phyloP scores from a whole-genome alignment of 1,140 invertebrate genomes.

The Tetramorium simillimum region DNA sequence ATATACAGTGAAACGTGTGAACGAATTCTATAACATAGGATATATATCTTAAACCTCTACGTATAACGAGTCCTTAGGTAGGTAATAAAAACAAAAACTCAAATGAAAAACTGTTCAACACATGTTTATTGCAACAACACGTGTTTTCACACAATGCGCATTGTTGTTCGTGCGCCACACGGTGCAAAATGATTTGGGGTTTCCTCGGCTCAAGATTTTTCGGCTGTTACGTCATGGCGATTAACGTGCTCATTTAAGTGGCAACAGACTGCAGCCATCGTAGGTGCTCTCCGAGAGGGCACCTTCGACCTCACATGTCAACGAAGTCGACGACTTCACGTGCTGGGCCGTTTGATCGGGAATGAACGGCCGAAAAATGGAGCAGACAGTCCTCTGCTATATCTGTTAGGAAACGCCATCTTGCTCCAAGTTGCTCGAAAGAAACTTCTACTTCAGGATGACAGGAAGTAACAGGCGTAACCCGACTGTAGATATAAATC shows the following conservation, averaged over 20 bases:
- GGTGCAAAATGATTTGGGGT: not conserved
- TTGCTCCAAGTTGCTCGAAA: not conserved
- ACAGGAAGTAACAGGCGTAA: not conserved
- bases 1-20: not conserved
- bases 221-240: conserved; percentile 37
- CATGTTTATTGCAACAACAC: conserved; percentile 40
- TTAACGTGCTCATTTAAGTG: not conserved
- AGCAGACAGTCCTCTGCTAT: not conserved
- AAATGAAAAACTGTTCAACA: conserved; percentile 12
- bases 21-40: not conserved
- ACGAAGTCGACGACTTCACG: conserved; percentile 14
- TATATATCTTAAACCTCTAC: not conserved
- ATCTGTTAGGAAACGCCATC: conserved; percentile 3
- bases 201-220: not conserved
- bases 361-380: not conserved
- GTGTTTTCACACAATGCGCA: conserved; percentile 39
- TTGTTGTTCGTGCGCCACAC: conserved; percentile 12
- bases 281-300: conserved; percentile 17
- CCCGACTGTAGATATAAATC: not conserved
- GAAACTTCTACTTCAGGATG: not conserved
- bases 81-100: conserved; percentile 9
- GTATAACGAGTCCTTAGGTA: not conserved
- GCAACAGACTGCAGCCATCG: not conserved
- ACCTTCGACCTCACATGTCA: conserved; percentile 14
- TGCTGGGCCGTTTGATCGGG: conserved; percentile 6